These are phyloP conservation scores for Arvicanthis niloticus DNA, from an alignment of 2,113 vertebrate genomes.

Conservation along the genomic window DNA sequence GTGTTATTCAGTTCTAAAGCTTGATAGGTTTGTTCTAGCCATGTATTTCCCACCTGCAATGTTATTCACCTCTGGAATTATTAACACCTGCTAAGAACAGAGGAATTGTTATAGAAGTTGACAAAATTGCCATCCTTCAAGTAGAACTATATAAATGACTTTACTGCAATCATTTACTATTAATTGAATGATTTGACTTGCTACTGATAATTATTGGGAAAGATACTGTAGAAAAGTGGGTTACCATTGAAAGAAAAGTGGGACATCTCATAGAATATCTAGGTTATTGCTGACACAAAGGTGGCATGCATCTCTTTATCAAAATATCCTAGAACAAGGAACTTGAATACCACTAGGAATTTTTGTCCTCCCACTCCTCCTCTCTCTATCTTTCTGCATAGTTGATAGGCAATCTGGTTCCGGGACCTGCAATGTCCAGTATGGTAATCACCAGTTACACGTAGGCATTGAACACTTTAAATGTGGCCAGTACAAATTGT, in stretches of 20 bases:
- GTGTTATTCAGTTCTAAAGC: neutral
- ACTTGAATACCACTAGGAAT: neutral
- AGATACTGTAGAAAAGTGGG: slow-evolving; percentile 17
- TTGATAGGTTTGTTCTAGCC: neutral
- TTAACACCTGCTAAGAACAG: slow-evolving; percentile 37
- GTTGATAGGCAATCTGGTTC: neutral
- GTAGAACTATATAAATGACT: slow-evolving; percentile 29
- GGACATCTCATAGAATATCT: neutral
- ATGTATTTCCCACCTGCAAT: neutral
- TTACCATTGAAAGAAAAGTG: slow-evolving; percentile 22
- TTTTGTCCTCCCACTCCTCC: neutral
- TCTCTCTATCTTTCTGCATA: slow-evolving; percentile 20
- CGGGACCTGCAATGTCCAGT: neutral
- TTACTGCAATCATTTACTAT: neutral
- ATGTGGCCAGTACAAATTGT: neutral
- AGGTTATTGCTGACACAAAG: neutral
- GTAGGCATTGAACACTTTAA: neutral
- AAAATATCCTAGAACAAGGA: neutral
- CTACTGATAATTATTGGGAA: slow-evolving; percentile 25
- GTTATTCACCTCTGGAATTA: neutral
- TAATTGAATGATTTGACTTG: slow-evolving; percentile 25
- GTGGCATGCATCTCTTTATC: neutral
- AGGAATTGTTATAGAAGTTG: neutral
- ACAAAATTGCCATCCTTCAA: slow-evolving; percentile 12
- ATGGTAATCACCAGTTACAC: neutral